Evolutionary conservation across 2,113 vertebrate genomes (phyloP), one percentile per base, ranked within the genome.

Genomic region (Recurvirostra avosetta): DNA sequence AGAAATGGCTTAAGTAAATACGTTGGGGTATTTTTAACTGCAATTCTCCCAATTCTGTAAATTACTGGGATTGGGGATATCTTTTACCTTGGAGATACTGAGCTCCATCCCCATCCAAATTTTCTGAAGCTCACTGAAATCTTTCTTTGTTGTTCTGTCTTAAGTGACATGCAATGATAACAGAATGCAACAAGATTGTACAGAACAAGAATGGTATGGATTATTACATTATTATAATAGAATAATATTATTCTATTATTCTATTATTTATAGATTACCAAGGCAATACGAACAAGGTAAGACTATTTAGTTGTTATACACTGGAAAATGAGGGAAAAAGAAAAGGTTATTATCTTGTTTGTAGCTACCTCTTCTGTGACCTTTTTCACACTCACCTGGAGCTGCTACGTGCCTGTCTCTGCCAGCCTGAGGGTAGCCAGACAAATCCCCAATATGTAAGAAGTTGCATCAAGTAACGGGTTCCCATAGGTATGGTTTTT

Each of bases 241-340:
- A 50, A 50, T 49, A 49, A 23, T 49, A 25, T 12, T 50, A 50
- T 50, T 50, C 49, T 50, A 50, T 23, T 23, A 50, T 25, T 50
- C 25, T 49, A 49, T 22, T 23, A 50, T 12, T 22, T 50, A 25
- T 50, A 25, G 49, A 50, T 36, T 89, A 38, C 30, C n/a, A 55
- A 66, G 27, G 70, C 12, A 55, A 59, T 38, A 53, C 23, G 65
- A 66, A 85, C 19, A 40, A 50, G 34, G 14, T 23, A 81, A 43
- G n/a, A 66, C 10, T 50, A n/a, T 52, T 56, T 50, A 73, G 12
- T n/a, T 52, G 21, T 26, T 75, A 47, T 23, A 47, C 21, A 76
- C 8, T 56, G 32, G 23, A 67, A 81, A 55, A 34, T 2, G 27
- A 5, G 6, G 1, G 0, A 0, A 2, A 9, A 14, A 59, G 8